Evolutionary conservation across 1,140 invertebrate species (phyloP), one percentile per base, ranked within the genome.

Genomic region (Penaeus indicus): DNA sequence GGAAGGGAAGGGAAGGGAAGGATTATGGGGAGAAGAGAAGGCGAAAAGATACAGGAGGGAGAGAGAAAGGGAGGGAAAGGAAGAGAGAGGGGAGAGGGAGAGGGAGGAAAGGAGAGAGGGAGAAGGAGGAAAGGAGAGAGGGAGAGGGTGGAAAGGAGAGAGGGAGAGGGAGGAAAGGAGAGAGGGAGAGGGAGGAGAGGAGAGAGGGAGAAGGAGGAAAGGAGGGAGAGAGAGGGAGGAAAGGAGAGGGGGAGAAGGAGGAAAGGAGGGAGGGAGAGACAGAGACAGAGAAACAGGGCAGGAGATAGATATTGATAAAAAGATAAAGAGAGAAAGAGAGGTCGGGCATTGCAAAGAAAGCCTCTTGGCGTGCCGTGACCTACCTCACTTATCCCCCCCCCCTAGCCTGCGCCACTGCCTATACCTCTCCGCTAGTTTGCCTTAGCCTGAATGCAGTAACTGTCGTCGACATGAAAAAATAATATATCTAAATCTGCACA

Each of bases 31-130:
- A 42, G 38, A 42, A 42, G 38, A 42, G 38, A 42, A 42, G 7
- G 38, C 4, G 38, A 42, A n/a, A 13, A n/a, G n/a, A 21, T 19
- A 38, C 5, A 38, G 42, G 27, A 32, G 27, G 19, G 11, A 32
- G 72, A 32, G 72, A 75, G 72, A 75, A 27, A 13, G 25, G 21
- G 25, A 27, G 25, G 42, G 72, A 75, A 11, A 27, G 72, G n/a
- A 11, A 38, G 10, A 25, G 21, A 8, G 72, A 38, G 72, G 38
- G 42, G 72, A 75, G 72, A 38, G 5, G n/a, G 69, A 72, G 67
- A 72, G 69, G 32, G 69, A 72, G 69, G 22, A 22, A 72, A 22
- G 22, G 69, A 72, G 69, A 72, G n/a, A 72, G 69, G n/a, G 67
- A 72, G 67, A 22, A n/a, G 0, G 8, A 69, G n/a, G 4, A 4